Evolutionary conservation across 2,888 invertebrate genomes (phyloP), one percentile per base, ranked within the genome.

Genomic region (Thymelicus acteon): DNA sequence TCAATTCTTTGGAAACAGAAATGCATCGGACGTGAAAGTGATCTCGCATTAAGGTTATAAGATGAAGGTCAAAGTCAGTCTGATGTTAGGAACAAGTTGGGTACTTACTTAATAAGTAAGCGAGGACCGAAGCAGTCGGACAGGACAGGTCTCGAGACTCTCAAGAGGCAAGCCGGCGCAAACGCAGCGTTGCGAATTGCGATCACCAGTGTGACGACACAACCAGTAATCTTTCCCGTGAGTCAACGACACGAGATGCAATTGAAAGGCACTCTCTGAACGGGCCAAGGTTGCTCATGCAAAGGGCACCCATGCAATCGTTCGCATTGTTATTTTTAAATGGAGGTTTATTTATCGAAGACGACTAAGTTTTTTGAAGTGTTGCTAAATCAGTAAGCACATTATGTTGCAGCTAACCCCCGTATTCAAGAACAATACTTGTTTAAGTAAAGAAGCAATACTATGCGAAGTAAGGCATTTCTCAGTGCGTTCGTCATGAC

Each of bases 241-340:
- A 78, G 77, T 77, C 77, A 78, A 78, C 77, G 77, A 74, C 76
- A 73, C 63, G 71, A 72, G 60, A 24, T 63, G 77, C 76, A 75
- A 79, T 47, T 77, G 83, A 85, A 84, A 85, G 80, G 76, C 78
- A 78, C 75, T 81, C 78, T 78, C 75, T 73, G 74, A 80, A 57
- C 75, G 61, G 80, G 85, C 80, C 87, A 86, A 86, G 85, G 86
- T 83, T 80, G 76, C 63, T 47, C 24, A 60, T 52, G 70, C 31
- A 70, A 70, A 70, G 70, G 70, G 70, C 70, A 63, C 63, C 54
- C 48, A 7, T 63, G 69, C 68, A 69, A 69, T 48, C 13, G 15
- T 44, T 63, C 39, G 57, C 58, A 63, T 63, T 69, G 69, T 63
- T 37, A 63, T 63, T 68, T 57, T 69, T 58, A 37, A 57, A 37